Evolutionary conservation across 2,113 vertebrate genomes (phyloP).

Genomic region (Miniopterus natalensis): DNA sequence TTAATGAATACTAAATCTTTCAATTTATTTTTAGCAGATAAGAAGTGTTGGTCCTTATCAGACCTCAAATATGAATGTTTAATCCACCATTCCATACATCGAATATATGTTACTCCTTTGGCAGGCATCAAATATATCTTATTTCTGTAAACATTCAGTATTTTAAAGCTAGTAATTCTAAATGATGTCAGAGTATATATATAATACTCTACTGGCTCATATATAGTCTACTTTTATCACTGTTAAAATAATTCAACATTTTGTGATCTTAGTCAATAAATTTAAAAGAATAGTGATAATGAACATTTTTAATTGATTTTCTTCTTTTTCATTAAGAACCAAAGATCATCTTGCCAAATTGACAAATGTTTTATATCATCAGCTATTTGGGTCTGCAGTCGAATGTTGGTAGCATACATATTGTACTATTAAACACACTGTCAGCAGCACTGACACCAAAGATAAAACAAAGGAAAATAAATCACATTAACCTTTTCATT

Average conservation of each 20-base stretch:
- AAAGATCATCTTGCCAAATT: not conserved
- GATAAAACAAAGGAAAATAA: slow-evolving; percentile 58
- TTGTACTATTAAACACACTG: not conserved
- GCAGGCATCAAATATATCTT: not conserved
- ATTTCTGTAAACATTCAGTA: not conserved
- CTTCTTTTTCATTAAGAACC: slow-evolving; percentile 16
- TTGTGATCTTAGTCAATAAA: not conserved
- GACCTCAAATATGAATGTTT: slow-evolving; percentile 7
- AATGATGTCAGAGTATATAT: not conserved
- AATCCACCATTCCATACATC: not conserved
- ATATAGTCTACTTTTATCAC: not conserved
- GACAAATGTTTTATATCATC: not conserved
- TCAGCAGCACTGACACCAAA: not conserved
- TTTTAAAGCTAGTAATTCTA: not conserved
- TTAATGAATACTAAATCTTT: not conserved
- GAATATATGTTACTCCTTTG: not conserved
- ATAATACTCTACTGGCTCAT: not conserved
- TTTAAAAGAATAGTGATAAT: not conserved
- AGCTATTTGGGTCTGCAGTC: not conserved
- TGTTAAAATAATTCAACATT: not conserved
- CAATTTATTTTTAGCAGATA: not conserved
- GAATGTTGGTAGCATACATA: not conserved
- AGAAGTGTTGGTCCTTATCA: not conserved
- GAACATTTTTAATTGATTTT: not conserved
- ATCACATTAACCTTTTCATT: slow-evolving; percentile 58